Base-by-base conservation (phyloP, 2,888 invertebrate genomes). In the Eupithecia inturbata region DNA sequence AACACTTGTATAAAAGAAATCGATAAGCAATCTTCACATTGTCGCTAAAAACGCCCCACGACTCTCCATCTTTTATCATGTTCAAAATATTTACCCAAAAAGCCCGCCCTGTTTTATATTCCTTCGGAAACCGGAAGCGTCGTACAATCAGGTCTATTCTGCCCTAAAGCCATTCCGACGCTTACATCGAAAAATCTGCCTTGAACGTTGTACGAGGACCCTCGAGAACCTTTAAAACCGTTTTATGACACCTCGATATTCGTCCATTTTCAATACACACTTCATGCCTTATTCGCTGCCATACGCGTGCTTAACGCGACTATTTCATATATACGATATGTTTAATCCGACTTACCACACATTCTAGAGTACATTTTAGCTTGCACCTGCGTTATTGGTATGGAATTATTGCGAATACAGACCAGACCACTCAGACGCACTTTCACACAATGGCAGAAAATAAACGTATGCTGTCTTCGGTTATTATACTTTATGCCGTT, bases 371-470 rank as follows among this genome's bases (percentile, higher is more conserved):
- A 57, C 26, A 57, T 4, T 53, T 57, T 26, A 22, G 57, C 12
- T 57, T 57, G 57, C 22, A 57, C 26, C 57, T 57, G 26, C 26
- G 57, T 57, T 57, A 57, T 26, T 14, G 5, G 57, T 10, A 57
- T 26, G 33, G 33, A 36, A 64, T 36, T n/a, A 33, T 31, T 62
- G 62, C 19, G 62, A 62, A 62, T 31, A 36, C 9, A 33, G n/a
- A n/a, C 80, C 76, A 80, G 80, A 74, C 74, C 77, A 83, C 87
- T 87, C 84, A 87, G 84, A 87, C 87, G 71, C 82, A 84, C 87
- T 88, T 77, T 72, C 77, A 78, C 76, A 80, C 84, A 83, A 78
- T 78, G 67, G 79, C 76, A 79, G 73, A 76, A 79, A 79, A 75
- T 70, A 76, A 73, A 71, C 53, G 36, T 19, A 22, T 66, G 22